Evolutionary conservation across 2,888 invertebrate species (phyloP).

Genomic region (Lasioglossum zephyrum): DNA sequence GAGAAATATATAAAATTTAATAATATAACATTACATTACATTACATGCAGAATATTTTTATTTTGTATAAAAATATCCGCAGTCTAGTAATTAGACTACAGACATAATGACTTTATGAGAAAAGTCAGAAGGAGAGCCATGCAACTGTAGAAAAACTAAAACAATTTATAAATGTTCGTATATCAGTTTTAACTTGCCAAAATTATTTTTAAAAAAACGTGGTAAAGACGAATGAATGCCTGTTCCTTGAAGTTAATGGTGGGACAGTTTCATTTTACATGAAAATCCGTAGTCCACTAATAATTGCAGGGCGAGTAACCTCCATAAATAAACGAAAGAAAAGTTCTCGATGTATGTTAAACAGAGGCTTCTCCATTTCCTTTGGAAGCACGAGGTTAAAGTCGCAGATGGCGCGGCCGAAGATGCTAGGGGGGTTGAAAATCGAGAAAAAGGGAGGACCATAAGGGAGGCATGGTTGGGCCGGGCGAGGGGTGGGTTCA

Average conservation of each 20-base stretch:
- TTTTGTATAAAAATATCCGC: too few relatives aligned
- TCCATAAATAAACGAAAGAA: not conserved
- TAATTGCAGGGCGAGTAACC: not conserved
- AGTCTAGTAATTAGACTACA: too few relatives aligned
- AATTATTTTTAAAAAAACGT: not conserved
- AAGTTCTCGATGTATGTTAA: not conserved
- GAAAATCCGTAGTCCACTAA: not conserved
- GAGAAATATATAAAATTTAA: too few relatives aligned
- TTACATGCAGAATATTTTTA: too few relatives aligned
- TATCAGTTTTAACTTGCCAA: not conserved
- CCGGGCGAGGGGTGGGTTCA: slow-evolving; percentile 74
- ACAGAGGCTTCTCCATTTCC: slow-evolving; percentile 22
- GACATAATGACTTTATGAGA: too few relatives aligned
- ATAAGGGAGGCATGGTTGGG: slow-evolving; percentile 66
- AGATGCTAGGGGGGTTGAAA: slow-evolving; percentile 70
- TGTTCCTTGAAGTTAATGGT: not conserved
- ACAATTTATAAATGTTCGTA: not conserved
- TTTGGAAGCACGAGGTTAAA: slow-evolving; percentile 41
- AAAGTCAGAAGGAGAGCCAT: not conserved
- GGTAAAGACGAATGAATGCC: not conserved
- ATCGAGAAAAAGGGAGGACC: slow-evolving; percentile 73
- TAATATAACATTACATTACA: too few relatives aligned
- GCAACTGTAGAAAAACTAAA: not conserved
- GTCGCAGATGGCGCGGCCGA: slow-evolving; percentile 73
- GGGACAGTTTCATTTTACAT: not conserved